phyloP scores from a whole-genome alignment of 2,888 invertebrate species.

The Resseliella maxima region DNA sequence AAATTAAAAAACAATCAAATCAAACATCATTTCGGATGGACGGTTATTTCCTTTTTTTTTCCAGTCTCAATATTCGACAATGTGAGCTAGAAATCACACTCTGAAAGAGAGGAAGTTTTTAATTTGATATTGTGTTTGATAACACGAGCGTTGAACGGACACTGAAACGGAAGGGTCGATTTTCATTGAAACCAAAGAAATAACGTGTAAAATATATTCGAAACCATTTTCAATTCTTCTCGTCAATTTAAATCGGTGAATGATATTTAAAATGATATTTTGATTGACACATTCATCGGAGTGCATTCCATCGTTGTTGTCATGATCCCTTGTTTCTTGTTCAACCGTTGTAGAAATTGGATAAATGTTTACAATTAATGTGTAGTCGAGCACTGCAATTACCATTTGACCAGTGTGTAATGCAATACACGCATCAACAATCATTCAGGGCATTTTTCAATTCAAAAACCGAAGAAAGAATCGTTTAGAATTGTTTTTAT shows the following conservation, averaged over 20 bases:
- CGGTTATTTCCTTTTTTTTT: conserved; percentile 22
- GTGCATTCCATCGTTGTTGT: conserved; percentile 8
- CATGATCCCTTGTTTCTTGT: conserved; percentile 11
- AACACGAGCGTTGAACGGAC: conserved; percentile 31
- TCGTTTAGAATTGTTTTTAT: background rate
- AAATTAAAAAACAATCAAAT: conserved; percentile 55
- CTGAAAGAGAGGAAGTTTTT: conserved; percentile 42
- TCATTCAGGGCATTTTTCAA: background rate
- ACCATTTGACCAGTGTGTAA: background rate
- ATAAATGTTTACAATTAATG: conserved; percentile 53
- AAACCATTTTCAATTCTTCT: conserved; percentile 7
- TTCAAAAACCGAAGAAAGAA: background rate
- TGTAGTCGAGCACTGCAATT: background rate
- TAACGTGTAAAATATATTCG: background rate
- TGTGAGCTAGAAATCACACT: conserved; percentile 23
- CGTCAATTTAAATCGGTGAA: background rate
- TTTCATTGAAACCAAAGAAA: background rate
- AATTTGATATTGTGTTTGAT: conserved; percentile 35
- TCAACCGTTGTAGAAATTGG: conserved; percentile 13
- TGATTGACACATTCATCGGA: conserved; percentile 55
- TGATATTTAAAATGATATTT: conserved; percentile 41
- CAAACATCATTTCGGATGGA: background rate
- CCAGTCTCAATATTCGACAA: no score
- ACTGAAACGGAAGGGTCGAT: conserved; percentile 9
- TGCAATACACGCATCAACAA: background rate